A percentile compares a stretch with the other conserved stretches of the same genome.
These are phyloP conservation scores for Streblospio benedicti DNA, from an alignment of 1,140 invertebrate species.

Conservation along the genomic window DNA sequence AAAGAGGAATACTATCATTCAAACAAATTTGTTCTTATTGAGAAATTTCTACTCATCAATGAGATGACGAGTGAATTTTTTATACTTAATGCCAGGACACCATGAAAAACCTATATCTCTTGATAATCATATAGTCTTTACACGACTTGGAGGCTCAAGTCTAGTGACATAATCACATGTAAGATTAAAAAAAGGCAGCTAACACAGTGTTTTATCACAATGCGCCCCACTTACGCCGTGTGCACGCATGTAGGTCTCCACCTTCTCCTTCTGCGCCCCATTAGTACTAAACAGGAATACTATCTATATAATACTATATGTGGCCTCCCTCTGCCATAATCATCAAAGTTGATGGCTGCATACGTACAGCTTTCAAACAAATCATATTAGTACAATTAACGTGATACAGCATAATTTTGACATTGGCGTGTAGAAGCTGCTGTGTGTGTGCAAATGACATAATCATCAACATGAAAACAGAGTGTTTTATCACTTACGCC, in stretches of 20 bases:
- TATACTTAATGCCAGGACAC: too few relatives aligned
- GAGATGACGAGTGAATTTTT: too few relatives aligned
- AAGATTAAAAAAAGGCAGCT: too few relatives aligned
- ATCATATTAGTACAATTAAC: neutral
- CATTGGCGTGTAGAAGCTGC: neutral
- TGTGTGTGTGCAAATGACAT: neutral
- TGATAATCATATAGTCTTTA: too few relatives aligned
- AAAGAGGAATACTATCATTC: too few relatives aligned
- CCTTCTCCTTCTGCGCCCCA: constrained; percentile 71
- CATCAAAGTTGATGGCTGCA: too few relatives aligned
- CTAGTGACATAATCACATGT: too few relatives aligned
- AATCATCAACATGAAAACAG: neutral
- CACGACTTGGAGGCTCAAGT: too few relatives aligned
- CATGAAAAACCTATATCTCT: too few relatives aligned
- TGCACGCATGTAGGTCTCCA: constrained; percentile 49
- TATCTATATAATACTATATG: neutral
- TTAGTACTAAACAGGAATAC: too few relatives aligned
- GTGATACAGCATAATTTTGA: neutral
- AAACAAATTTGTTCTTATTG: too few relatives aligned
- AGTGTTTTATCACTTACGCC: neutral
- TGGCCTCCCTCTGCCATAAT: neutral
- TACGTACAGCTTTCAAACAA: neutral
- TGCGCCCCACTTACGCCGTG: constrained; percentile 17
- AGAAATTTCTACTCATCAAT: too few relatives aligned
- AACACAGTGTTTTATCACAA: neutral